A percentile compares a stretch with the other conserved stretches of the same genome.
Conservation (phyloP, 2,113 vertebrate species). For the Saimiri boliviensis region DNA sequence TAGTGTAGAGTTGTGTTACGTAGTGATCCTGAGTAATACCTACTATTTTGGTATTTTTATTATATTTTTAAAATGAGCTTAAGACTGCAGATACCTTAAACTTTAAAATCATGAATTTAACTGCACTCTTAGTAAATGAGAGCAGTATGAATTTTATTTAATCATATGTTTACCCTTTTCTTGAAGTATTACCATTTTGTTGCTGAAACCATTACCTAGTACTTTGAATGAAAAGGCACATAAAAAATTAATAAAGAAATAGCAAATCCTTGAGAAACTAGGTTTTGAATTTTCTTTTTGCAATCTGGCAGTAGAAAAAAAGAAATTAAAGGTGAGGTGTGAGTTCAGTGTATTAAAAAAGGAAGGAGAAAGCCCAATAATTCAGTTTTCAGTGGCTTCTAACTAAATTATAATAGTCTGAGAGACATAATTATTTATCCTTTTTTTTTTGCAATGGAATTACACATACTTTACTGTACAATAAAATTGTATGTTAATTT, state of each 20-base stretch:
- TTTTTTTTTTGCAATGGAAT: conserved; percentile 4
- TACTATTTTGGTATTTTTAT: conserved; percentile 26
- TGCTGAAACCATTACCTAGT: conserved; percentile 4
- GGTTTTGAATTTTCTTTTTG: conserved; percentile 25
- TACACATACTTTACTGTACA: not conserved
- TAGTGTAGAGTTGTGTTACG: not conserved
- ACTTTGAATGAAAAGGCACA: conserved; percentile 37
- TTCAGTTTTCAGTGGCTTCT: not conserved
- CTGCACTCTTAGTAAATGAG: conserved; percentile 44
- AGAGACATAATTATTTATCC: not conserved
- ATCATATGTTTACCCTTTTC: conserved; percentile 44
- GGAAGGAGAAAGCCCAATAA: not conserved
- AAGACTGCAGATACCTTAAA: conserved; percentile 41
- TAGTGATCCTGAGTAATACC: not conserved
- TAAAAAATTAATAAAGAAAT: conserved; percentile 41
- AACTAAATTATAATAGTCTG: conserved; percentile 23
- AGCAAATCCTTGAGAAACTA: not conserved
- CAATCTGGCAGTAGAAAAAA: not conserved
- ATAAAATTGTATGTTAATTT: conserved; percentile 17
- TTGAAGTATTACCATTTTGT: conserved; percentile 33
- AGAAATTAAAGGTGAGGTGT: not conserved
- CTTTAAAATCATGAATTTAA: conserved; percentile 63
- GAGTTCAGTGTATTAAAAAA: not conserved
- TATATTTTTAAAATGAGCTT: conserved; percentile 55
- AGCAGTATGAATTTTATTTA: conserved; percentile 37